Evolutionary conservation across 2,888 invertebrate species (phyloP), one percentile per base, ranked within the genome.

Genomic region (Apodemia zela): DNA sequence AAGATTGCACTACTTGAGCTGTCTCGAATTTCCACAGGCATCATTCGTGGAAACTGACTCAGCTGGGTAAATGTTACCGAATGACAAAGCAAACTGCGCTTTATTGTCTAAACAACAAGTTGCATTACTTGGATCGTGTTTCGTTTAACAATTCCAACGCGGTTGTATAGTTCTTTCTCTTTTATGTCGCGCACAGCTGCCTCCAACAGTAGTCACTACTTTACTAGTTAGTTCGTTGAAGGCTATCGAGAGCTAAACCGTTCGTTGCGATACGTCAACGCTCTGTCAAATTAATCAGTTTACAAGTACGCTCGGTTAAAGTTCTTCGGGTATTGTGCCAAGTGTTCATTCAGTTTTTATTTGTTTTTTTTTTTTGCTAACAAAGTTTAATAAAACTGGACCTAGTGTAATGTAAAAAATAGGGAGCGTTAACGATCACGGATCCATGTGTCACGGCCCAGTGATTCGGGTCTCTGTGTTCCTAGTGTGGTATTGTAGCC

Each of bases 101-200:
- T 74, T 88, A 83, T 80, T 60, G 17, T 58, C 38, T 68, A 64
- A 25, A 42, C 0, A 6, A 25, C 69, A 82, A 69, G 74, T 80
- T 75, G 67, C 71, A 75, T 72, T 77, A 80, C 67, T 59, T 67
- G 65, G 61, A 62, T 69, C 70, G 70, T 65, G 75, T 79, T 82
- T 77, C 73, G 76, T 71, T 73, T 77, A 78, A 74, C 76, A 68
- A 72, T 71, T 77, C 72, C 70, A 71, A 72, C 78, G 79, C 83
- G 81, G 79, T 77, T 80, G 70, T 72, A 69, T 87, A 80, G 81
- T 82, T 90, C 88, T 87, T 84, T 91, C 90, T 89, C 89, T 89
- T 88, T 86, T 85, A 82, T 78, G 81, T 82, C 78, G 76, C 79
- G 79, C 82, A 82, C 86, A 84, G 84, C 83, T 88, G 86, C 86